Conservation (phyloP, 2,888 invertebrate species). For the Euplagia quadripunctaria region DNA sequence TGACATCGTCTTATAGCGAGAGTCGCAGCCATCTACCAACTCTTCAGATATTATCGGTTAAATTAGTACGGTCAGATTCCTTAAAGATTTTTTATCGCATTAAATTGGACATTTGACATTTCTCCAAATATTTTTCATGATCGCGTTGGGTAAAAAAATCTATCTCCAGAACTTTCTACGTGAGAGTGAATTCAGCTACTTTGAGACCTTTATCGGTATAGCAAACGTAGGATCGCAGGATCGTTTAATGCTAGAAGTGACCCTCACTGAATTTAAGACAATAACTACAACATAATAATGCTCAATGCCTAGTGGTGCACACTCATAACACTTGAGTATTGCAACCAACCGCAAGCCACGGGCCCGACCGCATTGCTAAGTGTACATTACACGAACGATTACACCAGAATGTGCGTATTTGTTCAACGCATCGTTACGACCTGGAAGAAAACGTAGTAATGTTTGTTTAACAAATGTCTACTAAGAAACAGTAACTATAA, state of each 20-base stretch:
- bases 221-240: too few relatives aligned
- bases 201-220: not conserved
- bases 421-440: not conserved
- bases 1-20: too few relatives aligned
- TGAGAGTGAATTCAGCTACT: not conserved
- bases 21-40: too few relatives aligned
- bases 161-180: not conserved
- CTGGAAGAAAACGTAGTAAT: too few relatives aligned
- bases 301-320: not conserved
- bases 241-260: not conserved
- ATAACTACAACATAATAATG: not conserved
- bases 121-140: too few relatives aligned
- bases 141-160: not conserved
- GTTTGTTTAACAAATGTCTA: too few relatives aligned
- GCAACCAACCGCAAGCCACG: slow-evolving; percentile 45
- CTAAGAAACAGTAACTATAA: too few relatives aligned
- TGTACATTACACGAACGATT: slow-evolving; percentile 67
- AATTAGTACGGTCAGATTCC: not conserved
- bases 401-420: slow-evolving; percentile 55
- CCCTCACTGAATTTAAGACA: not conserved
- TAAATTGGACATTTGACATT: not conserved
- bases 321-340: slow-evolving; percentile 24
- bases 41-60: too few relatives aligned
- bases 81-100: not conserved
- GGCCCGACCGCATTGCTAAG: slow-evolving; percentile 49